Percentiles rank a stretch among this genome's conserved stretches.
Conservation (phyloP, 1,140 invertebrate genomes). For the Leptoteleia sp. region DNA sequence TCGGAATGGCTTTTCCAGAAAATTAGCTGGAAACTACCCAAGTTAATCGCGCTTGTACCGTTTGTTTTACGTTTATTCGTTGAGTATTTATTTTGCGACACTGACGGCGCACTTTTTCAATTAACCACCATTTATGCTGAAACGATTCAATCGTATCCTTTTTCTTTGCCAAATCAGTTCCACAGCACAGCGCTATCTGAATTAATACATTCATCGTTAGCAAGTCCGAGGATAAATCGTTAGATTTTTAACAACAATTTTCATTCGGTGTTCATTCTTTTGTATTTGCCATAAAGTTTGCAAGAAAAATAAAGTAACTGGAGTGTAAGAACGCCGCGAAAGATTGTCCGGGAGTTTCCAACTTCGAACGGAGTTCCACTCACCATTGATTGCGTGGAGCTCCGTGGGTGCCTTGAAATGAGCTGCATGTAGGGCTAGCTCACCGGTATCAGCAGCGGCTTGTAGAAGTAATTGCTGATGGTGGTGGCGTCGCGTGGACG, state of each 20-base stretch:
- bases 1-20: conserved; percentile 44
- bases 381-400: conserved; percentile 72
- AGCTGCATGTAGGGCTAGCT: conserved; percentile 72
- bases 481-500: conserved; percentile 82
- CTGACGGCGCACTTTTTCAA: background rate
- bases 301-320: too few relatives aligned
- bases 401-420: conserved; percentile 73
- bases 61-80: conserved; percentile 29
- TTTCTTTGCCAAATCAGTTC: too few relatives aligned
- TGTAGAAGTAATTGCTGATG: conserved; percentile 77
- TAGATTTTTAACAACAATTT: too few relatives aligned
- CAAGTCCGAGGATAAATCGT: too few relatives aligned
- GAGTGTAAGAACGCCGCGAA: too few relatives aligned
- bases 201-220: too few relatives aligned
- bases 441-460: conserved; percentile 78
- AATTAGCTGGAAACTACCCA: conserved; percentile 60
- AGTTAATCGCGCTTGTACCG: conserved; percentile 50
- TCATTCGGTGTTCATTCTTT: too few relatives aligned
- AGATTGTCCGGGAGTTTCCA: too few relatives aligned
- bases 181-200: too few relatives aligned
- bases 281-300: too few relatives aligned
- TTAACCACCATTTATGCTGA: too few relatives aligned
- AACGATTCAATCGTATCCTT: too few relatives aligned
- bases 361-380: conserved; percentile 32
- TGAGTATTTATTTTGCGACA: conserved; percentile 22